Base-by-base conservation (phyloP, 2,797 vertebrate genomes). In the Staurois parvus region DNA sequence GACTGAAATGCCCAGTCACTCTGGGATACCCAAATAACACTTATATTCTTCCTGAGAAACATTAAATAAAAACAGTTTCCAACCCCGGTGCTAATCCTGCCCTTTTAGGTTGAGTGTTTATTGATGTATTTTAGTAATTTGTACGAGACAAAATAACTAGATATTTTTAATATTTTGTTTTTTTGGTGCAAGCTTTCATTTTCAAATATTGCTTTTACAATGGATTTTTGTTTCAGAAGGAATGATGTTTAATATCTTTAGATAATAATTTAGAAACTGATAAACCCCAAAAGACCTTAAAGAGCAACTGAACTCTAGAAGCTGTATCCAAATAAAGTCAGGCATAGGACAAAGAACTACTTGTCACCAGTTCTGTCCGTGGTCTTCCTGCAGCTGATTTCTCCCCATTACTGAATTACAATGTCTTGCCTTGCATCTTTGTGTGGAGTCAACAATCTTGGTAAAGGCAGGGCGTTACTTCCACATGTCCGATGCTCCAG, bases 61-160 rank as follows among this genome's bases (percentile, higher is more conserved):
- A 66, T 74, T 79, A 66, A 82, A 77, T 82, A 86, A 77, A 86
- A 86, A 86, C 48, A 70, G 69, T 66, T 82, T 77, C 66, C 56
- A 59, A 78, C 62, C 37, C 42, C 40, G 40, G 73, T 15, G 73
- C 68, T 70, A 76, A 69, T 67, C 64, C 72, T 74, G 59, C 73
- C 79, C 56, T 86, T 82, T 77, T 64, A 77, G 76, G 32, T 48
- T 66, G 79, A 86, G 29, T 37, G 40, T 82, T 72, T 82, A 86
- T 86, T 70, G 64, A 77, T 76, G 78, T 40, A 26, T 64, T 52
- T 68, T 81, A 76, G 72, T 84, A 48, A 62, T 28, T 30, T 62
- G 28, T 62, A 34, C 73, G 34, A 67, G 76, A 79, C 77, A 59
- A 48, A 84, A 84, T 79, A 84, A 70, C 78, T 52, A 13, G 28